phyloP scores from a whole-genome alignment of 1,140 invertebrate species.

The Pinna nobilis region DNA sequence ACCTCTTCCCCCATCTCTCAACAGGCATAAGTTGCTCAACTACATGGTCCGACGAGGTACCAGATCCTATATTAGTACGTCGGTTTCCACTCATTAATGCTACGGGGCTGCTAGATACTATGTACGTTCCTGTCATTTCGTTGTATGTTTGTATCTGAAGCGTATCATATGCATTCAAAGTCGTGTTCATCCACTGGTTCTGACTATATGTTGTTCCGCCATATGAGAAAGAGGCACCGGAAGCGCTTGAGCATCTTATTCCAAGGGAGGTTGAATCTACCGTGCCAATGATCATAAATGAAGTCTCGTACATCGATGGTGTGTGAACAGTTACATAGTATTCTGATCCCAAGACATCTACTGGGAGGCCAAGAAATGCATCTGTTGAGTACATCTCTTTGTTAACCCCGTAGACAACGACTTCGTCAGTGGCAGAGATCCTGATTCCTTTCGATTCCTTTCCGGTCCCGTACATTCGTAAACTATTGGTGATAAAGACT shows the following conservation, averaged over 20 bases:
- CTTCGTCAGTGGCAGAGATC: constrained; percentile 41
- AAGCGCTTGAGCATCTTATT: constrained; percentile 40
- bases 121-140: constrained; percentile 55
- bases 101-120: constrained; percentile 46
- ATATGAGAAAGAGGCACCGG: constrained; percentile 42
- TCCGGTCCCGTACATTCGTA: constrained; percentile 21
- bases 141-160: constrained; percentile 46
- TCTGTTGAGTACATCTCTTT: constrained; percentile 54
- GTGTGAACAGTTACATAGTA: constrained; percentile 52
- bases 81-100: constrained; percentile 56
- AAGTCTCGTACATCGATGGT: constrained; percentile 12
- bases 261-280: constrained; percentile 44
- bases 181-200: constrained; percentile 35
- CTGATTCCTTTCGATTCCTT: constrained; percentile 37
- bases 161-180: constrained; percentile 48
- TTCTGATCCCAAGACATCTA: constrained; percentile 49
- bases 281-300: constrained; percentile 36
- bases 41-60: constrained; percentile 50
- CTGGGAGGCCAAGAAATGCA: constrained; percentile 58
- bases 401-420: constrained; percentile 54
- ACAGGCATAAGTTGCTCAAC: constrained; percentile 56
- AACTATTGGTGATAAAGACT: constrained; percentile 13
- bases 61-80: constrained; percentile 38
- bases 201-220: constrained; percentile 38
- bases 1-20: constrained; percentile 58